Conservation (phyloP, 2,888 invertebrate species). For the Amblyjoppa proteus region DNA sequence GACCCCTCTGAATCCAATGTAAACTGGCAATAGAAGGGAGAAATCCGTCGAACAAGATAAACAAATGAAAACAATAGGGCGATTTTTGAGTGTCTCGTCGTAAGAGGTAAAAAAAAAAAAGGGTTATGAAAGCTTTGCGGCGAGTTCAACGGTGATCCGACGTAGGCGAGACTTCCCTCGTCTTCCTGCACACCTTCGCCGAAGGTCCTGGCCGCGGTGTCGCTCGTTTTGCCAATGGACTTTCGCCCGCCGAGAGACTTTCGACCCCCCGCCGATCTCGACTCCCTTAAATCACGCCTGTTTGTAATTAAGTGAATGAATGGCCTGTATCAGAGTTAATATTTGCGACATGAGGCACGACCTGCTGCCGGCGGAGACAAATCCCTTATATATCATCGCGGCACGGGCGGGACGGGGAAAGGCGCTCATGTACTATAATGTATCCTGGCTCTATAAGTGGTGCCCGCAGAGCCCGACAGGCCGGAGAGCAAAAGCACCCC, state of each 20-base stretch:
- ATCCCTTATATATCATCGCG: slow-evolving; percentile 85
- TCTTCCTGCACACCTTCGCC: not conserved
- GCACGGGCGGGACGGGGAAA: slow-evolving; percentile 14
- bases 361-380: slow-evolving; percentile 82
- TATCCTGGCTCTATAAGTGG: slow-evolving; percentile 48
- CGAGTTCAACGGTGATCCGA: not conserved
- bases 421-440: slow-evolving; percentile 35
- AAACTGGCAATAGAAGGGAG: no score
- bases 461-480: slow-evolving; percentile 42
- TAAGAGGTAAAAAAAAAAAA: no score
- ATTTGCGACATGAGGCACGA: slow-evolving; percentile 85
- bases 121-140: no score
- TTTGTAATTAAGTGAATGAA: slow-evolving; percentile 85
- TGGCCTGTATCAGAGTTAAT: slow-evolving; percentile 85
- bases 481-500: slow-evolving; percentile 33
- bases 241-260: slow-evolving; percentile 66
- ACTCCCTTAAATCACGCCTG: slow-evolving; percentile 84
- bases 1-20: no score
- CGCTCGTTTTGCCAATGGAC: slow-evolving; percentile 23
- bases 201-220: not conserved
- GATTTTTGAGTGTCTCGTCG: no score
- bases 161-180: not conserved
- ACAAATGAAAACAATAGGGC: no score
- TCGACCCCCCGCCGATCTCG: slow-evolving; percentile 81
- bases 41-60: no score